Evolutionary conservation across 2,113 vertebrate species (phyloP), one percentile per base, ranked within the genome.

Genomic region (Amazona vittata): DNA sequence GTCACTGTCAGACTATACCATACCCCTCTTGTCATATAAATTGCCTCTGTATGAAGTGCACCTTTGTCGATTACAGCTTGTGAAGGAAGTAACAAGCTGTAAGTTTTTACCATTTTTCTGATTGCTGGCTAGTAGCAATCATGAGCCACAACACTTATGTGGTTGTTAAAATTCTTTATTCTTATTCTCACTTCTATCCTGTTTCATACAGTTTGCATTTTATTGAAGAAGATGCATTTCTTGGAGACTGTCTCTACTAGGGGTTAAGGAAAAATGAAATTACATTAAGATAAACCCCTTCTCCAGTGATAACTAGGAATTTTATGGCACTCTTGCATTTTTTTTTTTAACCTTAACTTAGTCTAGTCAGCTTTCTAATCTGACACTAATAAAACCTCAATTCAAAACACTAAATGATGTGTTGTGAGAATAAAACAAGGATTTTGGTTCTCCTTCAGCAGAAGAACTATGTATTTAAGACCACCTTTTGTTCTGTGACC

Each of bases 321-420:
- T 78, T 37, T 50, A 63, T 55, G 43, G 12, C 84, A 37, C n/a
- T 89, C 43, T 29, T 73, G 5, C 16, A 83, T 26, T 12, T 65
- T n/a, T 37, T 70, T 37, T 70, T 74, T 74, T 33, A 47, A 78
- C 35, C 22, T 69, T 85, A 84, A 37, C 21, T 37, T 64, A 78
- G 62, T 67, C 60, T 83, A 82, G 74, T 93, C 88, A 81, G 71
- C 79, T 93, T 95, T 83, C 29, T 83, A 63, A 80, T 79, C 47
- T 78, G 68, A 93, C 86, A 94, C 90, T 96, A 90, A 29, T 70
- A 76, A 65, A 74, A 57, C 52, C 49, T 53, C 44, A 75, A 69
- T 85, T 95, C 78, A 95, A 70, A 96, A 96, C 95, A 97, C 97
- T 97, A 97, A 82, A 77, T 67, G 65, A 83, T 94, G n/a, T 69